phyloP scores from a whole-genome alignment of 2,888 invertebrate genomes.

The Leptogaster cylindrica region DNA sequence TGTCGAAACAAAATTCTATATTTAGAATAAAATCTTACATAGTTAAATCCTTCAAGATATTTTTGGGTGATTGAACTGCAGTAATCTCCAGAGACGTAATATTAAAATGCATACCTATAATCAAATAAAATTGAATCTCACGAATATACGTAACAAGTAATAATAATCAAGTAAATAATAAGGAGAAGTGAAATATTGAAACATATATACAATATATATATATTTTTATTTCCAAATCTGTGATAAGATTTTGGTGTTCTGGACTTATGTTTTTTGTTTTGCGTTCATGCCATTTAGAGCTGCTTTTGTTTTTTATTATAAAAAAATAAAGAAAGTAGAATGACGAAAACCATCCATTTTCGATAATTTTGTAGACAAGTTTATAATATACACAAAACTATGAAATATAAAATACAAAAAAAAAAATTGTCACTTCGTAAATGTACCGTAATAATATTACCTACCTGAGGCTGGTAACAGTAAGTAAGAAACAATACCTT shows the following conservation, averaged over 20 bases:
- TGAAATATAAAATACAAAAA: background rate
- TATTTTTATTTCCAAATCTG: constrained; percentile 45
- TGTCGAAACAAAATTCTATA: background rate
- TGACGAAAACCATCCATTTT: constrained; percentile 39
- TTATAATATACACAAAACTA: constrained; percentile 23
- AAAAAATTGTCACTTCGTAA: no score
- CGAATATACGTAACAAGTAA: constrained; percentile 44
- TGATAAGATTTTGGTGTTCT: constrained; percentile 46
- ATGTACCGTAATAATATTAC: no score
- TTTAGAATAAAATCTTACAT: background rate
- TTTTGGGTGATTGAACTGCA: constrained; percentile 4
- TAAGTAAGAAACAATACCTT: no score
- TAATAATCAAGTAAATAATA: constrained; percentile 35
- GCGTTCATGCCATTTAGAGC: background rate
- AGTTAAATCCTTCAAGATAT: constrained; percentile 1
- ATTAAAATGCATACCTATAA: constrained; percentile 22
- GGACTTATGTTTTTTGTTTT: constrained; percentile 25
- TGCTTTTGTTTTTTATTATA: constrained; percentile 3
- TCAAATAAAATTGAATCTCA: constrained; percentile 36
- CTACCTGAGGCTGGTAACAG: no score
- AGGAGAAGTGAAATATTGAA: constrained; percentile 31
- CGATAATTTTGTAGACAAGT: constrained; percentile 17
- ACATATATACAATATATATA: constrained; percentile 27
- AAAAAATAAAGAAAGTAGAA: background rate
- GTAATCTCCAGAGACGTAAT: constrained; percentile 16